Conservation (phyloP, 2,797 vertebrate genomes). For the Phalloptychus januarius region DNA sequence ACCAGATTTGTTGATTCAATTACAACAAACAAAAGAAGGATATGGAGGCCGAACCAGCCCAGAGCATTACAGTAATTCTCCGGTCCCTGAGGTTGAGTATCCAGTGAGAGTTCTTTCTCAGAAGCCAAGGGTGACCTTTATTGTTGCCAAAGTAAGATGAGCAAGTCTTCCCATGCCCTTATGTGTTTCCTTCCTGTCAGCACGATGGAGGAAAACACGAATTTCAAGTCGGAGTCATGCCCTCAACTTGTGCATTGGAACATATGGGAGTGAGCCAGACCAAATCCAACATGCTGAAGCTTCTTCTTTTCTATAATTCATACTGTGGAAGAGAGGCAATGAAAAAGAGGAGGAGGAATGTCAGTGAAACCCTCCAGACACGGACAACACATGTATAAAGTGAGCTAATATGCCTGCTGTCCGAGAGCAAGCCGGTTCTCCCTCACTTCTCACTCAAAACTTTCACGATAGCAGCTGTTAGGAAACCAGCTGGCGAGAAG, state of each 20-base stretch:
- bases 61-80: constrained; percentile 35
- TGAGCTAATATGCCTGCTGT: constrained; percentile 25
- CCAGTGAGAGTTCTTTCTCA: constrained; percentile 35
- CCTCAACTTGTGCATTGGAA: constrained; percentile 4
- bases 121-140: constrained; percentile 55
- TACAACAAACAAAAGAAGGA: constrained; percentile 51
- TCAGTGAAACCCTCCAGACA: constrained; percentile 24
- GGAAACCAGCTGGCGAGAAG: constrained; percentile 11
- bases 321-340: constrained; percentile 18
- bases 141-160: constrained; percentile 51
- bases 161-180: constrained; percentile 7
- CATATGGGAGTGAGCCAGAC: constrained; percentile 32
- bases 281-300: constrained; percentile 31
- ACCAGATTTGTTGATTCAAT: constrained; percentile 59
- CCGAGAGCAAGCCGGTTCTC: constrained; percentile 16
- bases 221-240: constrained; percentile 36
- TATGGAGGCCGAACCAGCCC: constrained; percentile 24
- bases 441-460: constrained; percentile 7
- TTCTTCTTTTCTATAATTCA: constrained; percentile 53
- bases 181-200: constrained; percentile 37
- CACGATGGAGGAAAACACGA: constrained; percentile 12
- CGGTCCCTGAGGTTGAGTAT: constrained; percentile 20
- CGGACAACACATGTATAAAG: constrained; percentile 32
- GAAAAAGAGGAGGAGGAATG: constrained; percentile 8
- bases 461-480: constrained; percentile 14